Evolutionary conservation across 1,140 invertebrate species (phyloP), one percentile per base, ranked within the genome.

Genomic region (Danaus plexippus): DNA sequence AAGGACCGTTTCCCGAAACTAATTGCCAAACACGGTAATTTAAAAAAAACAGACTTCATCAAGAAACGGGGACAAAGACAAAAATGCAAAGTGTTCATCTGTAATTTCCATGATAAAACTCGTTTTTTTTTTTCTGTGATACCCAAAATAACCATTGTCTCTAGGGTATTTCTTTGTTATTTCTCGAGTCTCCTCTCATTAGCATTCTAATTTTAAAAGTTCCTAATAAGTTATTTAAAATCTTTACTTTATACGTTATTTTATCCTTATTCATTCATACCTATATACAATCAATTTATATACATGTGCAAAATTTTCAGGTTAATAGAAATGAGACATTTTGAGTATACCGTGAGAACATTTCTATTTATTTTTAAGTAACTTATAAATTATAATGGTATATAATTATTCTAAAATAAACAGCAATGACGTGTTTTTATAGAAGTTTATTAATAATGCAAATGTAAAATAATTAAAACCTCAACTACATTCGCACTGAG

Each of bases 1-100:
- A 75, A 66, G 74, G 75, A 82, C 77, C 80, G 75, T 83, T 80
- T 80, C 75, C 78, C 74, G 69, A 83, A 86, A 85, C 81, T 86
- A 86, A 86, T 86, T 86, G 83, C 80, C 78, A 85, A 86, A 85
- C 81, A 82, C 77, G 81, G 79, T 86, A 83, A 84, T 86, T n/a
- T 86, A 85, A 84, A 84, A 32, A 32, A 84, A 85, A 80, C 80
- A 84, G 80, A 86, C 70, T 73, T 64, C 61, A 73, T 64, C 56
- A 77, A 74, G 73, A 69, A 74, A 68, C 59, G 71, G 67, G 68
- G 74, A 73, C 75, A 79, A 71, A 77, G 79, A 80, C 73, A 73
- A 77, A 58, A 85, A 85, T 80, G 80, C 78, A 81, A 83, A 85
- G 75, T 81, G 76, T 83, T 79, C 76, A 77, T 69, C 75, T 81